A percentile compares a stretch with the other conserved stretches of the same genome.
Evolutionary conservation across 1,140 invertebrate species (phyloP).

Genomic region (Nasonia giraulti): DNA sequence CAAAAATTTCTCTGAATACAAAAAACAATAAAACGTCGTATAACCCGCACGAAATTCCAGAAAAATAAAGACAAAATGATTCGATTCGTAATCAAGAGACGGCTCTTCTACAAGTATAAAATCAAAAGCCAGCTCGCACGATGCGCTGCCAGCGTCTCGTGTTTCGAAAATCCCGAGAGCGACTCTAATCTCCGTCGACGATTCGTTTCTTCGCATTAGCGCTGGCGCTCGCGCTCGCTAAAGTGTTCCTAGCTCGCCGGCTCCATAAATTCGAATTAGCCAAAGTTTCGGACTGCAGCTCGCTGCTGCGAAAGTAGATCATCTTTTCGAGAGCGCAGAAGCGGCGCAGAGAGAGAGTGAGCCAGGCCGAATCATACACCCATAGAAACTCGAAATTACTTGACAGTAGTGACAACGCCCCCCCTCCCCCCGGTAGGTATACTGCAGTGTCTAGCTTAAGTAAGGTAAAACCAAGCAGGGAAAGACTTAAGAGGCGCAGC

Average conservation of each 20-base stretch:
- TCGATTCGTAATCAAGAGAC: not conserved
- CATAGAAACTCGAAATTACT: conserved; percentile 4
- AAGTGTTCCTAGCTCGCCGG: not conserved
- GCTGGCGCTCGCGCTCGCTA: not conserved
- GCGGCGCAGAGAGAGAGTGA: not conserved
- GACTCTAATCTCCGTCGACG: not conserved
- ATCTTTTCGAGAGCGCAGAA: not conserved
- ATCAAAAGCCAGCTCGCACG: not conserved
- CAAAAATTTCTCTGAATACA: no score
- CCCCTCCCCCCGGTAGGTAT: not conserved
- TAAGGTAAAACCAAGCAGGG: not conserved
- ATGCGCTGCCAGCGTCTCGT: not conserved
- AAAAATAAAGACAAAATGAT: no score
- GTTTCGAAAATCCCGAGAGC: not conserved
- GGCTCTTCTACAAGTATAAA: not conserved
- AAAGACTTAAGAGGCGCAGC: conserved; percentile 5
- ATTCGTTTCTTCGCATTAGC: not conserved
- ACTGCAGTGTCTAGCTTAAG: not conserved
- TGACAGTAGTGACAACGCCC: not conserved
- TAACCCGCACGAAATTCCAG: no score
- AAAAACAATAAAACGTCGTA: no score
- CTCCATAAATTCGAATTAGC: not conserved
- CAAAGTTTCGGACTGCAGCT: not conserved
- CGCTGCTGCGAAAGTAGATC: not conserved
- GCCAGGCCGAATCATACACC: not conserved